Evolutionary conservation across 1,140 invertebrate genomes (phyloP).

Genomic region (Megathymus violae): DNA sequence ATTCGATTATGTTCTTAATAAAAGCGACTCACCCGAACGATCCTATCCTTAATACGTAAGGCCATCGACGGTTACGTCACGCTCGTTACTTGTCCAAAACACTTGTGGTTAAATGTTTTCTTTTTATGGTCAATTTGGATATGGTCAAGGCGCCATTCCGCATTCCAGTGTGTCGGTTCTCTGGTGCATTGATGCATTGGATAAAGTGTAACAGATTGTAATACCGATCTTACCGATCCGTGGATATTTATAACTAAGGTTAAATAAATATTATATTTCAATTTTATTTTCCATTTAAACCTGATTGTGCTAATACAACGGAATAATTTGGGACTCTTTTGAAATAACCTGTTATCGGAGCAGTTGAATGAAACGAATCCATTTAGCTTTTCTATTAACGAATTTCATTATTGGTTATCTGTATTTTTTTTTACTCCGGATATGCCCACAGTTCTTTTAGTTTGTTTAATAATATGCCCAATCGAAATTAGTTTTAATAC

Average conservation of each 20-base stretch:
- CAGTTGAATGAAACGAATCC: conserved; percentile 7
- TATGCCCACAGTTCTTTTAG: neutral
- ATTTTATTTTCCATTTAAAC: too few species aligned
- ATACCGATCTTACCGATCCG: too few species aligned
- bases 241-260: too few species aligned
- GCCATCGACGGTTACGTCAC: conserved; percentile 35
- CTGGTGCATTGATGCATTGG: too few species aligned
- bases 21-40: conserved; percentile 38
- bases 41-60: conserved; percentile 39
- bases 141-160: conserved; percentile 38
- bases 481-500: neutral
- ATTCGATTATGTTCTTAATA: conserved; percentile 44
- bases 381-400: neutral
- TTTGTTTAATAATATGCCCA: neutral
- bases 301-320: too few species aligned
- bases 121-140: conserved; percentile 33
- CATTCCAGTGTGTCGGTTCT: conserved; percentile 49
- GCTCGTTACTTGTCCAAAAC: conserved; percentile 5
- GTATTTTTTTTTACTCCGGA: neutral
- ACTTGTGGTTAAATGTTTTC: conserved; percentile 16
- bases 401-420: neutral
- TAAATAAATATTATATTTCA: too few species aligned
- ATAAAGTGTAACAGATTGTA: too few species aligned
- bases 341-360: neutral
- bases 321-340: conserved; percentile 29